Conservation (phyloP, 1,140 invertebrate species). For the Chironomus striatipennis region DNA sequence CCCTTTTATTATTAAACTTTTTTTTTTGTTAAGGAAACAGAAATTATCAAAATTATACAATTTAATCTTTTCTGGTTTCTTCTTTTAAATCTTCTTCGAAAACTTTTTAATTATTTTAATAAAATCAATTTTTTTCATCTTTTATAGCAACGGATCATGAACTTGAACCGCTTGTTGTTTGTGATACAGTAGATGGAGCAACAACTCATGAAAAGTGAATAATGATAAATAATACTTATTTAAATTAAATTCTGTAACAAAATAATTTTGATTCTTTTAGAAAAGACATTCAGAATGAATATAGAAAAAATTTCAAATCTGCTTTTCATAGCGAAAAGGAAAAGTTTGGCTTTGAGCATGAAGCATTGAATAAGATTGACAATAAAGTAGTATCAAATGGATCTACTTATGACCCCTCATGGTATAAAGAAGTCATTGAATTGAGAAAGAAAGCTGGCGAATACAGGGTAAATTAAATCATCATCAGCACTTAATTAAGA, state of each 20-base stretch:
- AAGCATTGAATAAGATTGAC: conserved; percentile 22
- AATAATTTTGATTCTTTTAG: neutral
- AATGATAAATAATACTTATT: conserved; percentile 33
- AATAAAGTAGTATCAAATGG: conserved; percentile 32
- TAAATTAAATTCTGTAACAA: conserved; percentile 6
- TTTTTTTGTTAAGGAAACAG: neutral
- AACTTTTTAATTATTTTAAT: no score
- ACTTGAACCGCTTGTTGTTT: conserved; percentile 65
- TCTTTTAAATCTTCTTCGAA: neutral
- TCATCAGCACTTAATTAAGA: no score
- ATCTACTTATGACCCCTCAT: conserved; percentile 49
- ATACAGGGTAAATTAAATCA: conserved; percentile 64
- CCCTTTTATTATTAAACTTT: no score
- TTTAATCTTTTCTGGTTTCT: neutral
- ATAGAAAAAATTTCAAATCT: conserved; percentile 61
- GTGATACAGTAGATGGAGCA: conserved; percentile 51
- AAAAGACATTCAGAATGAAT: conserved; percentile 50
- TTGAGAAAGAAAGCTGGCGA: conserved; percentile 83
- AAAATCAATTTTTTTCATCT: neutral
- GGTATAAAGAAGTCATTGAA: conserved; percentile 78
- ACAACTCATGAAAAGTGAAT: conserved; percentile 33
- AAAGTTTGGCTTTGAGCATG: conserved; percentile 37
- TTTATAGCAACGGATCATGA: conserved; percentile 46
- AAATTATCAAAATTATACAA: neutral
- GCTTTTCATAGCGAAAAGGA: conserved; percentile 34